A percentile compares a stretch with the other conserved stretches of the same genome.
Conservation (phyloP, 2,113 vertebrate species). For the Phoxinus phoxinus region DNA sequence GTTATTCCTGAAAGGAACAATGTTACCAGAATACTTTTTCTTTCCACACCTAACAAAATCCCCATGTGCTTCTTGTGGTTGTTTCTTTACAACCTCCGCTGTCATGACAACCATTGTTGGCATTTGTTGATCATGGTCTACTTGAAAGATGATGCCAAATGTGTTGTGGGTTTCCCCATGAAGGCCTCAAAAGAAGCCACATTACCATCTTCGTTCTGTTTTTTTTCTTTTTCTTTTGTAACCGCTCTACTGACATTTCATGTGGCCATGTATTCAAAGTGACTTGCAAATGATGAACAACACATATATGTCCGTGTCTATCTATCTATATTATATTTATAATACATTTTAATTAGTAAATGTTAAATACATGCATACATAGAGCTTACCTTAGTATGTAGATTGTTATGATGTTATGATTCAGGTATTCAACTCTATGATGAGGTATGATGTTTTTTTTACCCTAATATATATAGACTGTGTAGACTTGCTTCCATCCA, state of each 20-base stretch:
- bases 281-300: not conserved
- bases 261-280: not conserved
- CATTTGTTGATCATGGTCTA: not conserved
- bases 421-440: not conserved
- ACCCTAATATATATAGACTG: not conserved
- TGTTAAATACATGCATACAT: no score
- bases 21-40: not conserved
- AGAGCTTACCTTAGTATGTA: conserved; percentile 14
- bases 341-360: no score
- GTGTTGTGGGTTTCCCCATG: not conserved
- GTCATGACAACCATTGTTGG: conserved; percentile 1
- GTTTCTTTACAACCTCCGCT: not conserved
- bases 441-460: not conserved
- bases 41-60: not conserved
- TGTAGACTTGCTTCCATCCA: not conserved
- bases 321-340: no score
- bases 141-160: conserved; percentile 23
- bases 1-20: not conserved
- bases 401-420: not conserved
- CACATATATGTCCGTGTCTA: not conserved
- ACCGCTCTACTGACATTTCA: not conserved
- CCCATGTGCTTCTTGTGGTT: not conserved
- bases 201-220: not conserved
- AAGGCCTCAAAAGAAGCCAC: not conserved
- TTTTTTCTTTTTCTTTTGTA: not conserved